Percentiles rank a stretch among this genome's conserved stretches.
phyloP scores from a whole-genome alignment of 2,113 vertebrate genomes.

The Xiphophorus hellerii region DNA sequence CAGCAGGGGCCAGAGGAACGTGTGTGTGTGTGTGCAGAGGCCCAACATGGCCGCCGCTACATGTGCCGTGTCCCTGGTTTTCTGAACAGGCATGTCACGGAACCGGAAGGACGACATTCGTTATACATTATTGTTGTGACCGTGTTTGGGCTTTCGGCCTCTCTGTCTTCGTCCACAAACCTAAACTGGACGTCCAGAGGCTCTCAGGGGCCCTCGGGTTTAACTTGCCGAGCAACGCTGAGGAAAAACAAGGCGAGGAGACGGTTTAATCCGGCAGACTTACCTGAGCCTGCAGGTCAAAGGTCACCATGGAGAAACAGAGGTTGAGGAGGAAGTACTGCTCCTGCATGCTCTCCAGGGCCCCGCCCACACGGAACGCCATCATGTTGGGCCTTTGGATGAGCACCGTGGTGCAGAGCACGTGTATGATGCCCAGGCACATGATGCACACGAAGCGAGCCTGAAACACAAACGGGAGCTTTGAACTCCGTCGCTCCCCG shows the following conservation, averaged over 20 bases:
- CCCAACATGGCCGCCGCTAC: neutral
- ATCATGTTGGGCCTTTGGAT: slow-evolving; percentile 83
- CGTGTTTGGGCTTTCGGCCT: too few relatives aligned
- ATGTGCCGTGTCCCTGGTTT: neutral
- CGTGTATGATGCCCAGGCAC: slow-evolving; percentile 76
- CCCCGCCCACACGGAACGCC: slow-evolving; percentile 88
- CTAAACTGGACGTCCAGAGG: neutral
- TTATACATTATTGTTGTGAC: neutral
- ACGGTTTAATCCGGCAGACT: neutral
- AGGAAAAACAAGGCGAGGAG: too few relatives aligned
- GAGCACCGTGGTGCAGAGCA: slow-evolving; percentile 80
- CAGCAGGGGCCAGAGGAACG: neutral
- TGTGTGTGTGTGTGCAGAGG: neutral
- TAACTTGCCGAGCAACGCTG: too few relatives aligned
- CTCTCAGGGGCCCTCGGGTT: neutral
- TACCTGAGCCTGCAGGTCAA: slow-evolving; percentile 90
- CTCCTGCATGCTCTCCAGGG: slow-evolving; percentile 82
- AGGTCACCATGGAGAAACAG: slow-evolving; percentile 89
- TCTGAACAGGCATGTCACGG: too few relatives aligned
- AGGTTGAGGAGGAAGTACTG: slow-evolving; percentile 86
- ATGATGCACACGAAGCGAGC: slow-evolving; percentile 83
- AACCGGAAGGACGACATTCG: neutral
- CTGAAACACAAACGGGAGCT: slow-evolving; percentile 57
- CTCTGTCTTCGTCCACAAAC: neutral
- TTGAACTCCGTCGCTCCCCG: neutral